Conservation (phyloP, 2,113 vertebrate genomes). For the Scophthalmus maximus region DNA sequence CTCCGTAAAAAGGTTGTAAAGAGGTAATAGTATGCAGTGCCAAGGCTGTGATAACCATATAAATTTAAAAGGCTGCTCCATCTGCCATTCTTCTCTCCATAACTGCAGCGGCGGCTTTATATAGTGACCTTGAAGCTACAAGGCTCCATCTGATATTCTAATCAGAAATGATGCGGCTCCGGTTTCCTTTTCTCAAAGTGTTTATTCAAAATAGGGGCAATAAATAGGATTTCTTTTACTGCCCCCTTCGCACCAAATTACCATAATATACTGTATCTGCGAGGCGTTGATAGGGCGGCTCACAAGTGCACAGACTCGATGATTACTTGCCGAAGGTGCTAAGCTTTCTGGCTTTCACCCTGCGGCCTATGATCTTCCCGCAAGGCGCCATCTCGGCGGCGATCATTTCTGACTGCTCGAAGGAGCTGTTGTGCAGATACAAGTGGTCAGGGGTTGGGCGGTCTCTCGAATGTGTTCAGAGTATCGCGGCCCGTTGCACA, state of each 20-base stretch:
- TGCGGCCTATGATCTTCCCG: conserved; percentile 19
- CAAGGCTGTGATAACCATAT: conserved; percentile 62
- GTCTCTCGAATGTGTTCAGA: too few relatives aligned
- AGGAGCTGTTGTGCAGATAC: conserved; percentile 8
- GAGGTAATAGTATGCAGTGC: conserved; percentile 67
- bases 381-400: conserved; percentile 17
- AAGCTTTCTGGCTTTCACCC: conserved; percentile 37
- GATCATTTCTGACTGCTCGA: conserved; percentile 27
- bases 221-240: conserved; percentile 57
- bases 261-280: conserved; percentile 55
- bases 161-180: conserved; percentile 27
- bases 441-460: neutral
- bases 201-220: conserved; percentile 62
- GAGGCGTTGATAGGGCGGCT: conserved; percentile 43
- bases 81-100: conserved; percentile 52
- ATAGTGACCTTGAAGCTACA: conserved; percentile 62
- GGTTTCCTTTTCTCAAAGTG: conserved; percentile 47
- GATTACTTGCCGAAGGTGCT: conserved; percentile 40
- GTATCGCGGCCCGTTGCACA: too few relatives aligned
- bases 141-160: conserved; percentile 60
- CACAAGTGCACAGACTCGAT: conserved; percentile 48
- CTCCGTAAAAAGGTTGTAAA: conserved; percentile 73
- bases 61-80: conserved; percentile 65
- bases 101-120: conserved; percentile 46
- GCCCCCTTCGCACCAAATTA: conserved; percentile 53